Evolutionary conservation across 2,888 invertebrate genomes (phyloP).

Genomic region (Ophion ventricosus): DNA sequence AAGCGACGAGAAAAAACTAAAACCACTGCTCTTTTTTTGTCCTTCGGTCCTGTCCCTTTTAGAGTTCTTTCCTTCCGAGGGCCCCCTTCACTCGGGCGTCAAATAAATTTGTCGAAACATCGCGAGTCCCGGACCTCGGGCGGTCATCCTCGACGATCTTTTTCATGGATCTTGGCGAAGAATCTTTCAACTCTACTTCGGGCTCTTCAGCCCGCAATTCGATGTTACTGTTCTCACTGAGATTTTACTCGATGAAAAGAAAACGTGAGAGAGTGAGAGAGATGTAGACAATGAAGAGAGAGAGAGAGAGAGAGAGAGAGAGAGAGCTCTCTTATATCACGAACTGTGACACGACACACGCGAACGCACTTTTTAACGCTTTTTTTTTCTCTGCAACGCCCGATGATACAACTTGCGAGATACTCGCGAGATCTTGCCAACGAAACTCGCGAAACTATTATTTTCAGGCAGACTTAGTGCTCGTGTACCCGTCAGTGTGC

Average conservation of each 20-base stretch:
- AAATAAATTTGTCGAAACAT: conserved; percentile 59
- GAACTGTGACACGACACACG: conserved; percentile 48
- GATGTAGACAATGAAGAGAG: conserved; percentile 66
- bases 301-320: conserved; percentile 66
- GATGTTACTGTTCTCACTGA: not conserved
- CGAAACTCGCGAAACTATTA: conserved; percentile 41
- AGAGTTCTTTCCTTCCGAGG: conserved; percentile 15
- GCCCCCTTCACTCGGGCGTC: conserved; percentile 67
- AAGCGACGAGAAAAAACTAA: conserved; percentile 19
- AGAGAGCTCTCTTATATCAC: conserved; percentile 65
- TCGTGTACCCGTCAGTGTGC: not conserved
- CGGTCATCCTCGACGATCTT: conserved; percentile 60
- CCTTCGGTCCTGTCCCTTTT: not conserved
- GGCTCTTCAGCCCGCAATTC: conserved; percentile 6
- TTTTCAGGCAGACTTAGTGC: conserved; percentile 6
- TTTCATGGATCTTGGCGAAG: conserved; percentile 33
- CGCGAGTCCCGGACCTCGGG: conserved; percentile 55
- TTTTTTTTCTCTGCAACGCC: conserved; percentile 4
- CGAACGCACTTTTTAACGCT: conserved; percentile 22
- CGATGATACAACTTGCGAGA: conserved; percentile 27
- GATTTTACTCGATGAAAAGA: conserved; percentile 23
- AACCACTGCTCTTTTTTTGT: conserved; percentile 17
- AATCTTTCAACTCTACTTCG: not conserved
- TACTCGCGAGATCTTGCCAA: conserved; percentile 14
- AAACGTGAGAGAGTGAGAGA: conserved; percentile 35